A percentile compares a stretch with the other conserved stretches of the same genome.
phyloP scores from a whole-genome alignment of 1,140 invertebrate genomes.

The Sarcophaga peregrina region DNA sequence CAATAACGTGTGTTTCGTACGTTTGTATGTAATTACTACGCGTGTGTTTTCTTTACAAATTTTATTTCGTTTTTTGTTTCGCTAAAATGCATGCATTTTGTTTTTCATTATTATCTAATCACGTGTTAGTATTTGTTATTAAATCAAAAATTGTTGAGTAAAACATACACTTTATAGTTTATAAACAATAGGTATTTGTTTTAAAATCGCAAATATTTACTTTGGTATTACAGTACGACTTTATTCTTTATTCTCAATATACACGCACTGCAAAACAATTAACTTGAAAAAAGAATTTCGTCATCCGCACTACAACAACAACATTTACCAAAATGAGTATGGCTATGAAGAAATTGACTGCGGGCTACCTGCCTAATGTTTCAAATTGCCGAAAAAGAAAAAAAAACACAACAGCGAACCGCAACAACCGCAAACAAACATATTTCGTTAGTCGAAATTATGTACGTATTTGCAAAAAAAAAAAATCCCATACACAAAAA shows the following conservation, averaged over 20 bases:
- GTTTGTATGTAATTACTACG: neutral
- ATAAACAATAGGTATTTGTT: neutral
- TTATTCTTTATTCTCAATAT: neutral
- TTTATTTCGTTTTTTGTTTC: neutral
- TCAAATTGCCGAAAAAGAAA: neutral
- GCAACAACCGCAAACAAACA: neutral
- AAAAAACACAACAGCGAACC: neutral
- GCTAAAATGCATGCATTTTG: neutral
- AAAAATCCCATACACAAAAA: neutral
- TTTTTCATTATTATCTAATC: conserved; percentile 7
- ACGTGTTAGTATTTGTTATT: neutral
- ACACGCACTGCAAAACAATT: neutral
- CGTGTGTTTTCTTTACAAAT: neutral
- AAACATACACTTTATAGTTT: no score
- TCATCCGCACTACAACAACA: neutral
- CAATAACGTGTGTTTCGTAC: neutral
- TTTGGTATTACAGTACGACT: neutral
- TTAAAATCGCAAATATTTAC: neutral
- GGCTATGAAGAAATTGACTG: neutral
- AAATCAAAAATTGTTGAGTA: neutral
- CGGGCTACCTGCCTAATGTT: no score
- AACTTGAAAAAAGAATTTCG: neutral
- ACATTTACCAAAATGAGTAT: neutral
- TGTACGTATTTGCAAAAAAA: neutral
- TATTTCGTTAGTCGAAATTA: no score